Percentiles rank a stretch among this genome's conserved stretches.
Conservation (phyloP, 35 echinoderm and acorn worm genomes). For the Holothuria glaberrima region DNA sequence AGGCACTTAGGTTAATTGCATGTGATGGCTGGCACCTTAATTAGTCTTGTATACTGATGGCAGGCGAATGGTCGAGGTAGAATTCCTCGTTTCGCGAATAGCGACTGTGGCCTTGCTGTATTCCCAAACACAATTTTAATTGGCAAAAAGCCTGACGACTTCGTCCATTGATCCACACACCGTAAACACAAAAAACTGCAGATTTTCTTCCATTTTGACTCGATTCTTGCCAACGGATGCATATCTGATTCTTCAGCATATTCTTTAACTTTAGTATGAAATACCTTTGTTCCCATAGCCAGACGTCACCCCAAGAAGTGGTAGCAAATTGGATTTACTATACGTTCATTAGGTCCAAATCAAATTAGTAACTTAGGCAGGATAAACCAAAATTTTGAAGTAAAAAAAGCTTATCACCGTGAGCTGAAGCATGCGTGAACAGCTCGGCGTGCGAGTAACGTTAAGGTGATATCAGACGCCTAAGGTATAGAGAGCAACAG, state of each 20-base stretch:
- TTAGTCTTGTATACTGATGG: conserved; percentile 11
- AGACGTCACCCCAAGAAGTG: conserved; percentile 45
- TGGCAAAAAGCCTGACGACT: conserved; percentile 26
- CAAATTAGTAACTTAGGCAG: conserved; percentile 48
- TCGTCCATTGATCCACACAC: conserved; percentile 29
- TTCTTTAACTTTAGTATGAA: conserved; percentile 44
- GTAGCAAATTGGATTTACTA: conserved; percentile 41
- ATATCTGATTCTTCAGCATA: conserved; percentile 32
- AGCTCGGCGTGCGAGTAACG: not conserved
- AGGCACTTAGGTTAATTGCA: conserved; percentile 37
- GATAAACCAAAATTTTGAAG: conserved; percentile 43
- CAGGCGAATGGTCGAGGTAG: not conserved
- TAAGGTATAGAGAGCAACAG: not conserved
- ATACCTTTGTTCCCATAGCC: conserved; percentile 32
- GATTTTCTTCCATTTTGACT: conserved; percentile 34
- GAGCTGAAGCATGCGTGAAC: conserved; percentile 12
- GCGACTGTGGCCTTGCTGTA: not conserved
- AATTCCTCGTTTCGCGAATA: not conserved
- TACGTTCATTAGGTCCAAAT: conserved; percentile 48
- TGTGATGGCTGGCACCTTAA: not conserved
- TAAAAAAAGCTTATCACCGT: conserved; percentile 47
- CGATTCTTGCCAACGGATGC: conserved; percentile 37
- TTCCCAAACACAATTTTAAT: conserved; percentile 14
- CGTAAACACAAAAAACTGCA: conserved; percentile 30
- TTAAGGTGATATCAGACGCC: not conserved